Conservation (phyloP, 1,140 invertebrate genomes). For the Drosophila simulans region DNA sequence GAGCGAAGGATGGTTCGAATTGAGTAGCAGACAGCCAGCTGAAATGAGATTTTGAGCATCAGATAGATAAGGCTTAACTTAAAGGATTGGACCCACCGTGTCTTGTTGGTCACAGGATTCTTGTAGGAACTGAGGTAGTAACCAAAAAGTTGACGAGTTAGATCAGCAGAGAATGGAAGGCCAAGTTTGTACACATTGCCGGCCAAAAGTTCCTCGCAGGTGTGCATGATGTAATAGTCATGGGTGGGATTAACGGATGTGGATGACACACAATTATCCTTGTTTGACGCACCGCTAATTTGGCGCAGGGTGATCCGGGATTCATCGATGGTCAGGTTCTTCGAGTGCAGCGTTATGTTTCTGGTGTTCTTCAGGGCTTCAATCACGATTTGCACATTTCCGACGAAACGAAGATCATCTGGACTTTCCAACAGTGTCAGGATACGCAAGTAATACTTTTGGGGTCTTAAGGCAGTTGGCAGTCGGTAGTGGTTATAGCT, state of each 20-base stretch:
- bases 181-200: conserved; percentile 87
- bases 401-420: conserved; percentile 81
- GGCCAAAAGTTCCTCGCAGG: conserved; percentile 85
- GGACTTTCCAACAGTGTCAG: conserved; percentile 86
- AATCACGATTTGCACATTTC: conserved; percentile 87
- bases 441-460: conserved; percentile 89
- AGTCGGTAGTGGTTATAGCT: conserved; percentile 86
- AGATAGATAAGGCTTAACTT: background rate
- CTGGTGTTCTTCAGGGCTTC: conserved; percentile 85
- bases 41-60: background rate
- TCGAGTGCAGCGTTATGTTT: conserved; percentile 89
- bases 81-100: conserved; percentile 85
- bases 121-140: conserved; percentile 92
- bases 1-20: conserved; percentile 94
- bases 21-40: conserved; percentile 88
- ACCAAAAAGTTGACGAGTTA: conserved; percentile 88
- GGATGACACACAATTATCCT: conserved; percentile 83
- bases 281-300: background rate
- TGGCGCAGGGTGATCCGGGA: background rate
- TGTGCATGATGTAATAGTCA: conserved; percentile 88
- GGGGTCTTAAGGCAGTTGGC: conserved; percentile 87
- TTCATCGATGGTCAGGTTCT: conserved; percentile 22
- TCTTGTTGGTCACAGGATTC: conserved; percentile 86
- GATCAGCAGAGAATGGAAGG: conserved; percentile 88
- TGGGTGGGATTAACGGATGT: conserved; percentile 42